phyloP scores from a whole-genome alignment of 1,140 invertebrate genomes.

The Cydia pomonella region DNA sequence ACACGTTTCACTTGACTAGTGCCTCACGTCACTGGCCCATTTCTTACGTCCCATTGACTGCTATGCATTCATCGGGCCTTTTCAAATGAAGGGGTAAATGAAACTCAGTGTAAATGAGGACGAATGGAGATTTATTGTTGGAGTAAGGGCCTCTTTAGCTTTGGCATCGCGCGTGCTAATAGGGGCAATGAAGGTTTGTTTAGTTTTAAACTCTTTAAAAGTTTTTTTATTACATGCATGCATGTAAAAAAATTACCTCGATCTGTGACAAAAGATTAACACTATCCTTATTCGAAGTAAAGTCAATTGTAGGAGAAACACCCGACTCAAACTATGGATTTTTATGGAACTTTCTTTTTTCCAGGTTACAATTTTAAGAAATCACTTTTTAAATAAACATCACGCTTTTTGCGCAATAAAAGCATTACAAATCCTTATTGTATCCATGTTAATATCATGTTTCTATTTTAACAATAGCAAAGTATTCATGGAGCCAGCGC shows the following conservation, averaged over 20 bases:
- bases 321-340: too few species aligned
- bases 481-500: background rate
- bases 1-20: conserved; percentile 48
- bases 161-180: conserved; percentile 3
- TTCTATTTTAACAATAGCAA: conserved; percentile 3
- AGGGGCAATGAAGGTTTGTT: conserved; percentile 1
- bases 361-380: background rate
- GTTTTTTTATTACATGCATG: background rate
- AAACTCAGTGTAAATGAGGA: conserved; percentile 58
- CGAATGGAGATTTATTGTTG: conserved; percentile 51
- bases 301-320: too few species aligned
- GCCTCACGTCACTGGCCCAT: conserved; percentile 66
- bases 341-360: too few species aligned
- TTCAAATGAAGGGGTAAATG: conserved; percentile 65
- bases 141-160: conserved; percentile 27
- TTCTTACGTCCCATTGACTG: conserved; percentile 76
- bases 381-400: background rate
- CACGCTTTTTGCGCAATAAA: background rate
- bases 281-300: too few species aligned
- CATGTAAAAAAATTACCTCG: background rate
- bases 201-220: background rate
- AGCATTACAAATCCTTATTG: conserved; percentile 3
- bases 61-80: conserved; percentile 69
- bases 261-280: too few species aligned
- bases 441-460: conserved; percentile 9